Base-by-base conservation (phyloP, 2,113 vertebrate genomes). In the Megaleporinus macrocephalus region DNA sequence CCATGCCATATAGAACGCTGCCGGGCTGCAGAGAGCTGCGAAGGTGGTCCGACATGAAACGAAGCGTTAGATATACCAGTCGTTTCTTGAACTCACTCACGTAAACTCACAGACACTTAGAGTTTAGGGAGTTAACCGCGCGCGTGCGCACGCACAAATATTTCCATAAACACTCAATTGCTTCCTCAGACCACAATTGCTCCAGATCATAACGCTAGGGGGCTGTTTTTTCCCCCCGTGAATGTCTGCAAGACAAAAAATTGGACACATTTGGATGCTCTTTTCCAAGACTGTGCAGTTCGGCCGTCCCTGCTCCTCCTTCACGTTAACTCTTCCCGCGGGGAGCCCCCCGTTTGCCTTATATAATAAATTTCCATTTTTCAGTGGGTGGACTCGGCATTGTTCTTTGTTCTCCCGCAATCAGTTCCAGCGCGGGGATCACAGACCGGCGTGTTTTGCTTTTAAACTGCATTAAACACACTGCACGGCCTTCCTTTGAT, bases 231-330 rank as follows among this genome's bases (percentile, higher is more conserved):
- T 22, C 36, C 44, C 30, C 44, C 47, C 59, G 55, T 59, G 5
- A 16, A 41, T 66, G 47, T 53, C 27, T 81, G 72, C 47, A 18
- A 57, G 49, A 51, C 12, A 79, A 69, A 53, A 30, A 59, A n/a
- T n/a, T n/a, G n/a, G n/a, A n/a, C n/a, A n/a, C n/a, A n/a, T n/a
- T 66, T 82, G 30, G 74, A 71, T 62, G 27, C 85, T 81, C 84
- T 83, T 70, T 65, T 85, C 75, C 33, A 41, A 81, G 78, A 74
- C 55, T 76, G 70, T 59, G 55, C 29, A 68, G 62, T 83, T 85
- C 87, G 84, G 86, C 84, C 36, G 3, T n/a, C 14, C 22, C 20
- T 30, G 3, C 57, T 73, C 18, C 55, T 18, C 36, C 29, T 41
- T 49, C 26, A 75, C 44, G 72, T 74, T 80, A 36, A 47, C n/a